These are phyloP conservation scores for Pterophyllum scalare DNA, from an alignment of 2,113 vertebrate species.

Conservation along the genomic window DNA sequence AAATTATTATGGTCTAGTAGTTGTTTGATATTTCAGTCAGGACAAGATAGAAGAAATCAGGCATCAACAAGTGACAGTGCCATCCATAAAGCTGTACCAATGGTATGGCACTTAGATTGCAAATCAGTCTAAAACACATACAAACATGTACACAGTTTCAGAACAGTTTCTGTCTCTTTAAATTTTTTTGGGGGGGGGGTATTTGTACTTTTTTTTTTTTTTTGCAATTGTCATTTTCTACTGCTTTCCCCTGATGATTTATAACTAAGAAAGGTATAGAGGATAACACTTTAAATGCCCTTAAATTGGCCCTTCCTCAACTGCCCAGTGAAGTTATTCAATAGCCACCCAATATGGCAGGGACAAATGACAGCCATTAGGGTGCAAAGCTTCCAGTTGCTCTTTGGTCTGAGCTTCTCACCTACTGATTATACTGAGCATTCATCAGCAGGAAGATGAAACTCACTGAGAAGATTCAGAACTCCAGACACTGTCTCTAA, in stretches of 20 bases:
- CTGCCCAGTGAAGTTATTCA: constrained; percentile 57
- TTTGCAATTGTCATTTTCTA: constrained; percentile 26
- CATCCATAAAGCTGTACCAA: background rate
- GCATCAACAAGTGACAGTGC: background rate
- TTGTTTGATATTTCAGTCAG: background rate
- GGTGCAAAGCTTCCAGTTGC: constrained; percentile 60
- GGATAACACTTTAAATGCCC: constrained; percentile 50
- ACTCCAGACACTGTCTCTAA: constrained; percentile 20
- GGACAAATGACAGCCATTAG: constrained; percentile 78
- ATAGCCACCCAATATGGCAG: constrained; percentile 71
- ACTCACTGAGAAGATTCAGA: constrained; percentile 21
- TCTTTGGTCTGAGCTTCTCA: constrained; percentile 65
- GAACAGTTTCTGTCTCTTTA: background rate
- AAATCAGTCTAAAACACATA: background rate
- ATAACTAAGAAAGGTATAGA: constrained; percentile 39
- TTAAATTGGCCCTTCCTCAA: constrained; percentile 42
- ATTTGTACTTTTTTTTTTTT: constrained; percentile 21
- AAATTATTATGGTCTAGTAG: background rate
- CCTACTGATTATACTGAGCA: constrained; percentile 42
- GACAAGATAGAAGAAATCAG: background rate
- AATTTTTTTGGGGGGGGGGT: background rate
- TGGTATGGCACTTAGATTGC: background rate
- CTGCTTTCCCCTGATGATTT: constrained; percentile 52
- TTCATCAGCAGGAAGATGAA: constrained; percentile 54
- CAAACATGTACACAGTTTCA: background rate